A percentile compares a stretch with the other conserved stretches of the same genome.
phyloP scores from a whole-genome alignment of 2,888 invertebrate genomes.

The Acanthoscelides obtectus region DNA sequence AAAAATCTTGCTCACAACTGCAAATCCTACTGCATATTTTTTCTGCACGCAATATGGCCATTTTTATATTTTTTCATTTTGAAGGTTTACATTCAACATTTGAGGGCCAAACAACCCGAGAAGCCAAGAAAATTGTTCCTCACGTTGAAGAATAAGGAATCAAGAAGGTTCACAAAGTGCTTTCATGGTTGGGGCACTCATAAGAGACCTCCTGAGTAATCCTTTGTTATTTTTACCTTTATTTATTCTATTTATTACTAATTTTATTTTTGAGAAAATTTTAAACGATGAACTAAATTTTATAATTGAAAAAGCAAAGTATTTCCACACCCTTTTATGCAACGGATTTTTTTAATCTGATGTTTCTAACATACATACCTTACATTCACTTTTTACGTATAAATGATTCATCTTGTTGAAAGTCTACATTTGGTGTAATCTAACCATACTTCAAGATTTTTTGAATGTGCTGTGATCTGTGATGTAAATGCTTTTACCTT shows the following conservation, averaged over 20 bases:
- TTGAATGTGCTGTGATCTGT: background rate
- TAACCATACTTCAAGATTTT: background rate
- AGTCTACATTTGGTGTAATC: too few relatives aligned
- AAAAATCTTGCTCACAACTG: too few relatives aligned
- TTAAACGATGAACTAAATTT: background rate
- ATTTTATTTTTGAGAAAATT: background rate
- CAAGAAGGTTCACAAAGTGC: constrained; percentile 91
- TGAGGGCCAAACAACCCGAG: constrained; percentile 92
- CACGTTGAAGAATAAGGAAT: constrained; percentile 94
- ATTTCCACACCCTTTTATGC: too few relatives aligned
- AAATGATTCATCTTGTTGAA: too few relatives aligned
- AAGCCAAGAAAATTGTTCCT: constrained; percentile 86
- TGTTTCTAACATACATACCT: too few relatives aligned
- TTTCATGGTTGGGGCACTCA: constrained; percentile 98
- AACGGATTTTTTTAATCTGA: too few relatives aligned
- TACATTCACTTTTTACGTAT: too few relatives aligned
- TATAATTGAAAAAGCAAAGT: background rate
- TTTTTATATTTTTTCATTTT: too few relatives aligned
- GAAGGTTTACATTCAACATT: constrained; percentile 98
- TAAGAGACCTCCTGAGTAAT: constrained; percentile 71
- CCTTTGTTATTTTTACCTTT: constrained; percentile 21
- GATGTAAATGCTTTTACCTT: background rate
- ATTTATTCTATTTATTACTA: background rate
- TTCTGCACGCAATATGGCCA: too few relatives aligned
- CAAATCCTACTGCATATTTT: too few relatives aligned